Base-by-base conservation (phyloP, 2,113 vertebrate species). In the Mustela nigripes region DNA sequence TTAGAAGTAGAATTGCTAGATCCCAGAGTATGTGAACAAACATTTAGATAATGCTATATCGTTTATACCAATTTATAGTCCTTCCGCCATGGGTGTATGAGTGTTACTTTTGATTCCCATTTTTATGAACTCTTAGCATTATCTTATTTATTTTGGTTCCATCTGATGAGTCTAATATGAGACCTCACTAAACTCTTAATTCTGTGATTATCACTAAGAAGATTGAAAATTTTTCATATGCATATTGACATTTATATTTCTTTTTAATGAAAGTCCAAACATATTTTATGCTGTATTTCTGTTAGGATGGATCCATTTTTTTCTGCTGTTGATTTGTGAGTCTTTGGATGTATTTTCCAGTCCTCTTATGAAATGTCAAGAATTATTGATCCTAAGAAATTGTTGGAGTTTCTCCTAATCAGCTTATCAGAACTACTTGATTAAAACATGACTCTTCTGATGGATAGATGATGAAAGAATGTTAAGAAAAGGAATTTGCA, bases 221-320 rank as follows among this genome's bases (percentile, higher is more conserved):
- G 21, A 31, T 62, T 95, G 39, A 24, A 89, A 79, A 48, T 7
- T 86, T 95, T 94, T 50, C 26, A 76, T 65, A 33, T 80, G 22
- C 62, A 7, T 87, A 31, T 74, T 69, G 56, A 85, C n/a, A 53
- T 86, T 60, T 14, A 19, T 39, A 28, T 74, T 48, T 91, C 11
- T 89, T 31, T 86, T 85, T 89, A 60, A 33, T 95, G 78, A 89
- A 94, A 82, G 9, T 22, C 42, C 83, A 76, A 60, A 50, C 62
- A n/a, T 94, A 42, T 87, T 74, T 95, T 24, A 76, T 67, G 1
- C 5, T 60, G 12, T 50, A 42, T 80, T 96, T n/a, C 58, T 65
- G 2, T 74, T 91, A 69, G 4, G 2, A 67, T 91, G 3, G 76
- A 74, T 91, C 4, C 11, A 83, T 88, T 88, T 88, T 91, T 91